Base-by-base conservation (phyloP, 2,888 invertebrate species). In the Pterostichus madidus region DNA sequence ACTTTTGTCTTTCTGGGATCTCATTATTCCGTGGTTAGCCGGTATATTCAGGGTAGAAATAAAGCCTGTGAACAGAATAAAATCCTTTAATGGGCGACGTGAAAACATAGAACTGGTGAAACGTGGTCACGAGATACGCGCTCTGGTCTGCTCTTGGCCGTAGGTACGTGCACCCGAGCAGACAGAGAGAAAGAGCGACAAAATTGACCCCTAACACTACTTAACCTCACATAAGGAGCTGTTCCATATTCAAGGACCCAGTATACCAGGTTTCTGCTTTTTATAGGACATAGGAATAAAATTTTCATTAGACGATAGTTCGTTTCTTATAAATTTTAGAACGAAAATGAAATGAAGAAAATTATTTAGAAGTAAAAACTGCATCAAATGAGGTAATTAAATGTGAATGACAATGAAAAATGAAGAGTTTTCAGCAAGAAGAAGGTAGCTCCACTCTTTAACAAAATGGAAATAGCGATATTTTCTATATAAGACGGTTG, bases 201-300 rank as follows among this genome's bases (percentile, higher is more conserved):
- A 73, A 46, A 46, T 31, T 53, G 53, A 76, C 76, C 76, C 35
- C 2, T 13, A 53, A 31, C 76, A 76, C 24, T 53, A 53, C 76
- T 76, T 76, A 76, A 76, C 76, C 53, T 76, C 76, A 5, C 73
- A 31, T 31, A 76, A 44, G 35, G 44, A 71, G 44, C 35, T 44
- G 15, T 11, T 32, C n/a, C 5, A 15, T 15, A 49, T 10, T 73
- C 17, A 7, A 53, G 53, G 73, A 15, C 49, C 49, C 10, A 52
- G 10, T 52, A 53, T 76, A 76, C n/a, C n/a, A n/a, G n/a, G n/a
- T n/a, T n/a, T n/a, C n/a, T n/a, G n/a, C n/a, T n/a, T n/a, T n/a
- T n/a, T n/a, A n/a, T n/a, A n/a, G n/a, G n/a, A n/a, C n/a, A n/a
- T n/a, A n/a, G n/a, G n/a, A n/a, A n/a, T n/a, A n/a, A n/a, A n/a